These are phyloP conservation scores for Phyllostomus discolor DNA, from an alignment of 2,113 vertebrate genomes.

Conservation along the genomic window DNA sequence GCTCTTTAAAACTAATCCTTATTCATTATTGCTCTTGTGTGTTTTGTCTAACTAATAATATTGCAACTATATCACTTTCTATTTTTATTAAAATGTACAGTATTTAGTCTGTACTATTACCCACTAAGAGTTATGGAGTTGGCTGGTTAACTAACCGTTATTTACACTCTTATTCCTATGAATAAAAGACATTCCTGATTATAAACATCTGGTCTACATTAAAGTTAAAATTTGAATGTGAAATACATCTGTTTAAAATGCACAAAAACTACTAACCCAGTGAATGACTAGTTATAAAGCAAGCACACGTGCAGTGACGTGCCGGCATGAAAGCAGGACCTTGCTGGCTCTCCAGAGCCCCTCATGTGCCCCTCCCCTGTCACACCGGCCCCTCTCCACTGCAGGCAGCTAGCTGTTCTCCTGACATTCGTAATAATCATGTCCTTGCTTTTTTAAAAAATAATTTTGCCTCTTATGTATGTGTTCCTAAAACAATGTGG, in stretches of 20 bases:
- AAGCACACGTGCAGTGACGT: not conserved
- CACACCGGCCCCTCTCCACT: not conserved
- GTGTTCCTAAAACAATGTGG: not conserved
- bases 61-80: conserved; percentile 4
- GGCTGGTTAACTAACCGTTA: not conserved
- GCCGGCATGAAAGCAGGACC: not conserved
- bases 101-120: not conserved
- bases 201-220: not conserved
- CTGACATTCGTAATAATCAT: not conserved
- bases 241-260: not conserved
- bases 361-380: not conserved
- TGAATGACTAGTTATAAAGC: not conserved
- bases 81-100: not conserved
- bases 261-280: not conserved
- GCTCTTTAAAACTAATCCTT: conserved; percentile 15
- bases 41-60: not conserved
- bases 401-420: not conserved
- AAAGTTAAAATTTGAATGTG: not conserved
- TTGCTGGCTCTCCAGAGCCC: not conserved
- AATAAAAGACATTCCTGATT: not conserved
- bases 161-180: conserved; percentile 7
- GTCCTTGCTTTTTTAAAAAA: not conserved
- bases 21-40: not conserved
- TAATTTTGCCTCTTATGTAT: not conserved
- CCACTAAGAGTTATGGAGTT: not conserved